phyloP scores from a whole-genome alignment of 92 coral and sea anemone genomes.

The Galaxea fascicularis region DNA sequence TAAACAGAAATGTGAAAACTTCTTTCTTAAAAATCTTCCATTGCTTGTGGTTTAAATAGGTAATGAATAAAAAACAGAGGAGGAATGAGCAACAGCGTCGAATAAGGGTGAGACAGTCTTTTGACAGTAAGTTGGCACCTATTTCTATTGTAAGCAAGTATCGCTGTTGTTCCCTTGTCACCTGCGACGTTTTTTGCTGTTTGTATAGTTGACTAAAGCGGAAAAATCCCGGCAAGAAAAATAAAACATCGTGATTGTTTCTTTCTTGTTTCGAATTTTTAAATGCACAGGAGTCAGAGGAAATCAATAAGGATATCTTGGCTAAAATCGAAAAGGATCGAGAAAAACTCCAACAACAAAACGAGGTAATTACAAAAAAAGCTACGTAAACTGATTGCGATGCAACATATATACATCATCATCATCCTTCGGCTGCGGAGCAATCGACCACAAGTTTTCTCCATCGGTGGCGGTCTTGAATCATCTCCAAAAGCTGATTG shows the following conservation, averaged over 20 bases:
- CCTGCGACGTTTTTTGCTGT: too few relatives aligned
- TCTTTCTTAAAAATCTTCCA: background rate
- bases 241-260: background rate
- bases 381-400: background rate
- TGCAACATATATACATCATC: too few relatives aligned
- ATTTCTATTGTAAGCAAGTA: background rate
- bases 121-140: background rate
- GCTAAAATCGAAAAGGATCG: background rate
- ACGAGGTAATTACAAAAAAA: background rate
- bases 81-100: slow-evolving; percentile 13
- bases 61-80: background rate
- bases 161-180: background rate
- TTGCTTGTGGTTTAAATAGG: background rate
- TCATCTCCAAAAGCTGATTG: background rate
- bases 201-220: too few relatives aligned
- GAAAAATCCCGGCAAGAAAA: too few relatives aligned
- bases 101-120: background rate
- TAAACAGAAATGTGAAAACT: too few relatives aligned
- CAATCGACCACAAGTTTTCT: too few relatives aligned
- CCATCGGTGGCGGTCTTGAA: too few relatives aligned
- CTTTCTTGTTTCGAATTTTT: background rate
- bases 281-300: background rate
- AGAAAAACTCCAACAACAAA: background rate
- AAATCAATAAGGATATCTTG: background rate
- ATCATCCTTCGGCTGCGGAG: too few relatives aligned